phyloP scores from a whole-genome alignment of 2,888 invertebrate genomes.

The Ctena decussata region DNA sequence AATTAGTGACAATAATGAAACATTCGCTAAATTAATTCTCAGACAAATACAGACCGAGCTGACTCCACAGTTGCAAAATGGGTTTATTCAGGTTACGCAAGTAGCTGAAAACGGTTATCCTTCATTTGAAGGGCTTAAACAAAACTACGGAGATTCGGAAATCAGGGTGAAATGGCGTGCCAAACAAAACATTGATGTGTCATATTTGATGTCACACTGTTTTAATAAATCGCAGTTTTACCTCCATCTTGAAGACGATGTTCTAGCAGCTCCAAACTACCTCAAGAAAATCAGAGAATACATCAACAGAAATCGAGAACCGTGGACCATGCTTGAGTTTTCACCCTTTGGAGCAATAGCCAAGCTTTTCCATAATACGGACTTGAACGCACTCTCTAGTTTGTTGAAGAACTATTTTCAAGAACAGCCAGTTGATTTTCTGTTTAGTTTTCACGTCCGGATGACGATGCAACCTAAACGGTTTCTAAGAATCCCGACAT shows the following conservation, averaged over 20 bases:
- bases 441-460: background rate
- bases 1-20: background rate
- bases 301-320: background rate
- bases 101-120: background rate
- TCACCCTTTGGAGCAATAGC: background rate
- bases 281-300: background rate
- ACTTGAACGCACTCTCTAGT: background rate
- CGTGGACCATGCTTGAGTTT: background rate
- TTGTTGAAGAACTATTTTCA: background rate
- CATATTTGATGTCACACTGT: background rate
- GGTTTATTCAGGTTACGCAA: background rate
- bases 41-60: background rate
- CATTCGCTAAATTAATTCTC: background rate
- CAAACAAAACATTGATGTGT: background rate
- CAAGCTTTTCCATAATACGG: background rate
- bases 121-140: background rate
- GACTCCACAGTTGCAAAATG: background rate
- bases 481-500: background rate
- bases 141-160: background rate
- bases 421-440: background rate
- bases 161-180: background rate
- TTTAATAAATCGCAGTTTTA: background rate
- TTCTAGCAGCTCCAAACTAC: background rate
- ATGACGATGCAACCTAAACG: background rate
- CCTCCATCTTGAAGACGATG: background rate